These are phyloP conservation scores for Lycophotia porphyrea DNA, from an alignment of 2,888 invertebrate genomes.

Conservation along the genomic window DNA sequence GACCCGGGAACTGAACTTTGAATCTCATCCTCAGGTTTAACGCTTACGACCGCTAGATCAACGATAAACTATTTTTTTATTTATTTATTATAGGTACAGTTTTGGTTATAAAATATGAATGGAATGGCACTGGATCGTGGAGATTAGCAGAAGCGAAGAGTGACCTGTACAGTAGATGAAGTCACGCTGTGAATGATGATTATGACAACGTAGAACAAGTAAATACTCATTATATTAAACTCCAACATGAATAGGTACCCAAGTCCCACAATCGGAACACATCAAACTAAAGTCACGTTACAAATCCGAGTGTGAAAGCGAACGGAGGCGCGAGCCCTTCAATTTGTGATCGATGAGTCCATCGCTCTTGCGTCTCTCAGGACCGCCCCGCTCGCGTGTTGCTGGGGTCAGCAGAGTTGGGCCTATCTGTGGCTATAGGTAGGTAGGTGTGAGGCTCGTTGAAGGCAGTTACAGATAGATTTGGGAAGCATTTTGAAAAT, in stretches of 20 bases:
- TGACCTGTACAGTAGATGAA: background rate
- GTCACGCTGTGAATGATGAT: background rate
- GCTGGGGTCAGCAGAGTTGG: slow-evolving; percentile 42
- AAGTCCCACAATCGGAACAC: slow-evolving; percentile 54
- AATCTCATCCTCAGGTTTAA: background rate
- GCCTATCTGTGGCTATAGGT: slow-evolving; percentile 15
- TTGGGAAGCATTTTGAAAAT: background rate
- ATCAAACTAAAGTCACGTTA: slow-evolving; percentile 64
- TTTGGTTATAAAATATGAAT: background rate
- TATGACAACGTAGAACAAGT: background rate
- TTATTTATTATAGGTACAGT: background rate
- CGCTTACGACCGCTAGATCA: background rate
- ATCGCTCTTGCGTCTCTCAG: slow-evolving; percentile 61
- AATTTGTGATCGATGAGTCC: slow-evolving; percentile 74
- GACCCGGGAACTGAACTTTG: background rate
- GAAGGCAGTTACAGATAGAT: background rate
- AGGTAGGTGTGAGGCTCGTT: background rate
- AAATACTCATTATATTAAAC: background rate
- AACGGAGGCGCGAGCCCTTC: slow-evolving; percentile 67
- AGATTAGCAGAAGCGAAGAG: background rate
- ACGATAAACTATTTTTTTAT: background rate
- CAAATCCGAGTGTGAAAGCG: slow-evolving; percentile 68
- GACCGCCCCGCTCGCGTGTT: slow-evolving; percentile 50
- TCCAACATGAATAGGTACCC: background rate
- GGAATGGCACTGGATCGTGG: background rate